A percentile compares a stretch with the other conserved stretches of the same genome.
These are phyloP conservation scores for Microtus oregoni DNA, from an alignment of 2,113 vertebrate species.

Conservation along the genomic window DNA sequence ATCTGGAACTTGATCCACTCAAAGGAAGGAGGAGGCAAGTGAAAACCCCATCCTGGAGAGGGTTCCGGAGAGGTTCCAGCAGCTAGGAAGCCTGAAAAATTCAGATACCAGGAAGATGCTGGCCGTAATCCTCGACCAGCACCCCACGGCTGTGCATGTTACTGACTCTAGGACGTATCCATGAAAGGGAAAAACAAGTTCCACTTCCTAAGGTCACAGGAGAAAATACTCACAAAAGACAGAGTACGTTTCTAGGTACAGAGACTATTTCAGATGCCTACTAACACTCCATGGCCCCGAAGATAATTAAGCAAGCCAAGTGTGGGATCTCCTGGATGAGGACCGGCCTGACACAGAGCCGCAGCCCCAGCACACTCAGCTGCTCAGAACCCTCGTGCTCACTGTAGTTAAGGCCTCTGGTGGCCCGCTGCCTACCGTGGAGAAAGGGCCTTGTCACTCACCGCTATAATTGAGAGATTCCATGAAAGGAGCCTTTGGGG, in stretches of 20 bases:
- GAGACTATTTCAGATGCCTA: not conserved
- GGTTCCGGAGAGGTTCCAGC: not conserved
- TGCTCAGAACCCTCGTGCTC: not conserved
- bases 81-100: not conserved
- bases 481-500: not conserved
- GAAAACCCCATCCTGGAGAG: not conserved
- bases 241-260: not conserved
- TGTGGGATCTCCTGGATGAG: not conserved
- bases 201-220: not conserved
- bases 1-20: not conserved
- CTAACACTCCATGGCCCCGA: not conserved
- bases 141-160: not conserved
- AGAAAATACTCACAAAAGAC: not conserved
- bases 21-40: not conserved
- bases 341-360: not conserved
- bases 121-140: not conserved
- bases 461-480: not conserved
- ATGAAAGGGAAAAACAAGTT: not conserved
- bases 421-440: not conserved
- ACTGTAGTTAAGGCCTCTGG: not conserved
- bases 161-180: not conserved
- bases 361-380: accelerated
- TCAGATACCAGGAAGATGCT: not conserved
- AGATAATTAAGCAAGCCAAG: not conserved
- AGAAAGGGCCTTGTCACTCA: not conserved